These are phyloP conservation scores for Heliconius cydno DNA, from an alignment of 2,888 invertebrate species.

Conservation along the genomic window DNA sequence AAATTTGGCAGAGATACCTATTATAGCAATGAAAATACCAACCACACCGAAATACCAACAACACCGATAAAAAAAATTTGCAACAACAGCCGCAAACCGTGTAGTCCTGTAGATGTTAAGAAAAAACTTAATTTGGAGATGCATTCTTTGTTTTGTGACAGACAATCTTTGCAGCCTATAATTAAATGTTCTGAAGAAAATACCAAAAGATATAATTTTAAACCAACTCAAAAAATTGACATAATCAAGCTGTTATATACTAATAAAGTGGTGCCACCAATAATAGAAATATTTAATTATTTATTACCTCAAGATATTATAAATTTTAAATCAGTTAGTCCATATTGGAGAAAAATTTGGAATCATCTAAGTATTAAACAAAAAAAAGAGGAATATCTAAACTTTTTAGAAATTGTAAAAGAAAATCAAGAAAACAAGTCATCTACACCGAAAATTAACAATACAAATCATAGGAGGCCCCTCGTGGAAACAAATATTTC, in stretches of 20 bases:
- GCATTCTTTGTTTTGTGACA: slow-evolving; percentile 71
- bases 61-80: slow-evolving; percentile 72
- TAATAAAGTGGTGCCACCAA: slow-evolving; percentile 61
- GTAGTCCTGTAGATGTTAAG: slow-evolving; percentile 58
- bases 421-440: slow-evolving; percentile 72
- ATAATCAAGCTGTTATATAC: slow-evolving; percentile 67
- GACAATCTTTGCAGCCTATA: slow-evolving; percentile 60
- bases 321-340: slow-evolving; percentile 71
- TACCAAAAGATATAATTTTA: slow-evolving; percentile 54
- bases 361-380: slow-evolving; percentile 60
- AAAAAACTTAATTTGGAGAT: slow-evolving; percentile 70
- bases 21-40: slow-evolving; percentile 52
- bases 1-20: slow-evolving; percentile 37
- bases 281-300: slow-evolving; percentile 68
- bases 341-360: slow-evolving; percentile 69
- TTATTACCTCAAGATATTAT: slow-evolving; percentile 71
- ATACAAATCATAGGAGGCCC: slow-evolving; percentile 54
- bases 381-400: slow-evolving; percentile 60
- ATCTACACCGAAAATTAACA: slow-evolving; percentile 53
- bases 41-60: slow-evolving; percentile 69
- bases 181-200: slow-evolving; percentile 48
- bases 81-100: slow-evolving; percentile 64
- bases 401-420: slow-evolving; percentile 62
- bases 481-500: slow-evolving; percentile 71
- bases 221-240: slow-evolving; percentile 72